A percentile compares a stretch with the other conserved stretches of the same genome.
Conservation (phyloP, 2,113 vertebrate genomes). For the Coracopsis vasa region DNA sequence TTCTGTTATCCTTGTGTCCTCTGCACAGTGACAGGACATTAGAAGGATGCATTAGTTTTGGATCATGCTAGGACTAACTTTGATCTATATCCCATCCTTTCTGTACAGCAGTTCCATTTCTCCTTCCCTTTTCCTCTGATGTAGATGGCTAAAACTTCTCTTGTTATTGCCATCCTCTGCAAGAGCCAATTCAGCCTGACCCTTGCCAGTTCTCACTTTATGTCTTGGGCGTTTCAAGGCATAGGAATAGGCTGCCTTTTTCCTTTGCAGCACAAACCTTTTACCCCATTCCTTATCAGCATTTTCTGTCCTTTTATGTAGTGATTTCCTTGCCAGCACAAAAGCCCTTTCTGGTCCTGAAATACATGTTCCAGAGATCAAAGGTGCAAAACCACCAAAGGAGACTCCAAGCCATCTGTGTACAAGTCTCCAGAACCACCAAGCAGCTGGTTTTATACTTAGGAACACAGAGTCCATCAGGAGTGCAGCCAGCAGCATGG, state of each 20-base stretch:
- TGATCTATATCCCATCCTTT: not conserved
- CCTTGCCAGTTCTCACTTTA: slow-evolving; percentile 12
- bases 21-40: not conserved
- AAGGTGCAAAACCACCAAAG: not conserved
- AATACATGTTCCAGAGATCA: not conserved
- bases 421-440: not conserved
- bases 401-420: not conserved
- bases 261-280: not conserved
- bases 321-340: slow-evolving; percentile 8
- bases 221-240: slow-evolving; percentile 21
- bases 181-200: slow-evolving; percentile 18
- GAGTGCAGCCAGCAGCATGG: not conserved
- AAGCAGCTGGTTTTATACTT: not conserved
- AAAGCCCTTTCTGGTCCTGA: not conserved
- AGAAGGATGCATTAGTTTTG: not conserved
- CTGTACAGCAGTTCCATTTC: not conserved
- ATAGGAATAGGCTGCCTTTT: not conserved
- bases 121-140: not conserved
- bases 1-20: not conserved
- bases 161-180: not conserved
- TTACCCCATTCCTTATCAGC: not conserved
- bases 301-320: not conserved
- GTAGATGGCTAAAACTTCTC: not conserved
- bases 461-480: not conserved
- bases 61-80: not conserved